These are phyloP conservation scores for Ciconia boyciana DNA, from an alignment of 2,113 vertebrate species.

Conservation along the genomic window DNA sequence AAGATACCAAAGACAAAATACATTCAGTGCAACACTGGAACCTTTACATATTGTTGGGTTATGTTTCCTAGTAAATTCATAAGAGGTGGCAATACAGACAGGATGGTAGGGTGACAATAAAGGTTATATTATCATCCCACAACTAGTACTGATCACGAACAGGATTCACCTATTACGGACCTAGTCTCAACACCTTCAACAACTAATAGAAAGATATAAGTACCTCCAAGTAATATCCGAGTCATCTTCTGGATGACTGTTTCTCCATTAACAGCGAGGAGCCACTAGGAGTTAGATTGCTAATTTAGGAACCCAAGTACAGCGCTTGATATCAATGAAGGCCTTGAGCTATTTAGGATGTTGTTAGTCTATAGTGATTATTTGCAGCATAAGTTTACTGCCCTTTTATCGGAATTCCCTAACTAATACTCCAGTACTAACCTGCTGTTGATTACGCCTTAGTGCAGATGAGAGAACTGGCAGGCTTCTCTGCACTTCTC, in stretches of 20 bases:
- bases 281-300: neutral
- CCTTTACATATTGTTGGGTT: neutral
- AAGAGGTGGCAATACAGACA: neutral
- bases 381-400: neutral
- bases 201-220: neutral
- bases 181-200: neutral
- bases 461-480: neutral
- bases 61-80: neutral
- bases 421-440: neutral
- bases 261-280: neutral
- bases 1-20: neutral
- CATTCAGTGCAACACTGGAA: neutral
- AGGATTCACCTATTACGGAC: neutral
- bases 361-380: neutral
- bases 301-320: neutral
- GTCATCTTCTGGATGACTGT: neutral
- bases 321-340: neutral
- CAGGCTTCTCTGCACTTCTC: neutral
- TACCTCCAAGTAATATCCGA: neutral
- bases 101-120: neutral
- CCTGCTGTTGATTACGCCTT: neutral
- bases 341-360: neutral
- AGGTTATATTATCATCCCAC: neutral
- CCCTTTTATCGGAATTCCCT: neutral
- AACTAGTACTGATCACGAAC: neutral